phyloP scores from a whole-genome alignment of 2,113 vertebrate genomes.

The Gambusia holbrooki region DNA sequence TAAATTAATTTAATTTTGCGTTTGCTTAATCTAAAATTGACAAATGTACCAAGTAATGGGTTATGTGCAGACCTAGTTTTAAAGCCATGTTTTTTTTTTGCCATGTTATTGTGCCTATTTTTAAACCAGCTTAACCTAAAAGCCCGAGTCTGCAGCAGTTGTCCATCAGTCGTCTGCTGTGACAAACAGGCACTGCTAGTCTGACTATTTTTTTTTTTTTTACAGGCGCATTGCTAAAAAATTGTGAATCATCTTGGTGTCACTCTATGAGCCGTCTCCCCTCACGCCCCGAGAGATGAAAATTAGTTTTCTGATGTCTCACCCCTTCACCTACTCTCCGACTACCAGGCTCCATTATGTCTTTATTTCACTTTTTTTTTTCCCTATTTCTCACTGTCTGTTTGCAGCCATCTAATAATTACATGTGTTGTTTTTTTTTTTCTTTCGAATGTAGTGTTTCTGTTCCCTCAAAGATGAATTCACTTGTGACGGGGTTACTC shows the following conservation, averaged over 20 bases:
- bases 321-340: conserved; percentile 12
- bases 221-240: conserved; percentile 48
- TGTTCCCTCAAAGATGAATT: conserved; percentile 37
- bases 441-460: conserved; percentile 42
- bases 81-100: background rate
- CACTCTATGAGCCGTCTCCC: conserved; percentile 30
- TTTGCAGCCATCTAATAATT: conserved; percentile 64
- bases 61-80: background rate
- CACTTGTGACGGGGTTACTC: conserved; percentile 45
- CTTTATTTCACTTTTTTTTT: background rate
- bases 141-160: conserved; percentile 59
- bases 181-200: conserved; percentile 55
- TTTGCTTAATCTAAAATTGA: no score
- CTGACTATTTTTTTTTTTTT: conserved; percentile 5
- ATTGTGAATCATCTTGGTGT: conserved; percentile 72
- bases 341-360: background rate
- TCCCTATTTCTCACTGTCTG: conserved; percentile 4
- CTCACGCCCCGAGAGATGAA: conserved; percentile 19
- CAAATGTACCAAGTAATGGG: no score
- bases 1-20: no score
- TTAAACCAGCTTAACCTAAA: conserved; percentile 46
- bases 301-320: conserved; percentile 41
- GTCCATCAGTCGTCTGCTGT: conserved; percentile 69
- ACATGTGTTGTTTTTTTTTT: conserved; percentile 40
- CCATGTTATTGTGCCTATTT: background rate